These are phyloP conservation scores for Batillaria attramentaria DNA, from an alignment of 1,140 invertebrate species.

Conservation along the genomic window DNA sequence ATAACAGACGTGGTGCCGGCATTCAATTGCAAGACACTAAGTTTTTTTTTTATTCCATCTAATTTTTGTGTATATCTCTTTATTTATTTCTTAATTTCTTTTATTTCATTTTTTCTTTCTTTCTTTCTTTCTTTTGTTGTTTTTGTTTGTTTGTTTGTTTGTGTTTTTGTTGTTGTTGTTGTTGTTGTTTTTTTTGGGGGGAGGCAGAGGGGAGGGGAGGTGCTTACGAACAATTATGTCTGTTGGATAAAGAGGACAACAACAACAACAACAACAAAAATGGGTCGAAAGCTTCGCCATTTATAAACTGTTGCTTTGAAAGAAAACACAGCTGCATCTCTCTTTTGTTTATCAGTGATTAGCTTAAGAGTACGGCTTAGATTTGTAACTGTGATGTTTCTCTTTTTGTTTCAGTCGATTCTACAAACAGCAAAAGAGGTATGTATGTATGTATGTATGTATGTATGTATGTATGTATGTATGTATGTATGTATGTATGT, in stretches of 20 bases:
- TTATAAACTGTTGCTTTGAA: not conserved
- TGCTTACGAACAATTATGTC: too few relatives aligned
- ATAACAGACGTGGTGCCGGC: not conserved
- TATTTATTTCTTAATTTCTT: too few relatives aligned
- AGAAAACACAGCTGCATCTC: not conserved
- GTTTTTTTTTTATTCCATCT: not conserved
- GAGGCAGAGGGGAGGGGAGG: too few relatives aligned
- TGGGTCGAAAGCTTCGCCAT: not conserved
- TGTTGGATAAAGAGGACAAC: too few relatives aligned
- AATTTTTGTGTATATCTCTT: too few relatives aligned
- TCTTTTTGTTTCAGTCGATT: conserved; percentile 18
- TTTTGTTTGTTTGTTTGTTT: not conserved
- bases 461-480: not conserved
- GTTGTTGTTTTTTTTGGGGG: too few relatives aligned
- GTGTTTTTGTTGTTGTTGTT: too few relatives aligned
- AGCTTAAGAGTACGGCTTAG: not conserved
- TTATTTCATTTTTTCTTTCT: not conserved
- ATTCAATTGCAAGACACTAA: not conserved
- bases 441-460: conserved; percentile 8
- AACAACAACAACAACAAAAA: not conserved
- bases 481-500: not conserved
- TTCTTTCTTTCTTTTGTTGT: not conserved
- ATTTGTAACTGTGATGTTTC: too few relatives aligned
- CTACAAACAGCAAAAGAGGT: conserved; percentile 30
- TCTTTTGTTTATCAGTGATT: not conserved